Percentiles rank a stretch among this genome's conserved stretches.
phyloP scores from a whole-genome alignment of 1,140 invertebrate genomes.

The Cotesia glomerata region DNA sequence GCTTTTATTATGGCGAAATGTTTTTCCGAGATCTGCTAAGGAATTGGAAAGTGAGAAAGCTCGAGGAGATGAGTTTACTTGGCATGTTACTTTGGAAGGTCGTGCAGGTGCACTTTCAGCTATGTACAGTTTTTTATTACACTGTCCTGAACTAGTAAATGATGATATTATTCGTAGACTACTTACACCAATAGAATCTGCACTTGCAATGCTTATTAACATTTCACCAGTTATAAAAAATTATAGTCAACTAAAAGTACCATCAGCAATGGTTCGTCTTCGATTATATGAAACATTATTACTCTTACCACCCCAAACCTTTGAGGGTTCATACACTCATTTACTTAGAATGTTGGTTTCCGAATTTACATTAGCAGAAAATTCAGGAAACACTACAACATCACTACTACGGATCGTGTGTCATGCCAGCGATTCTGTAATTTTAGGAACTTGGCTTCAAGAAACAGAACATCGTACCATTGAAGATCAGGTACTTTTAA shows the following conservation, averaged over 20 bases:
- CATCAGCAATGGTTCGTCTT: constrained; percentile 89
- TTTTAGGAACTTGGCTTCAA: constrained; percentile 87
- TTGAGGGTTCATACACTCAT: constrained; percentile 86
- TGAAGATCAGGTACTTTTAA: constrained; percentile 91
- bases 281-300: constrained; percentile 90
- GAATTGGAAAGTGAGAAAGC: constrained; percentile 97
- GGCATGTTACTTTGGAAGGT: constrained; percentile 97
- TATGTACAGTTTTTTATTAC: constrained; percentile 90
- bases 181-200: constrained; percentile 91
- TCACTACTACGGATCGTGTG: constrained; percentile 85
- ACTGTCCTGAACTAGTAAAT: constrained; percentile 89
- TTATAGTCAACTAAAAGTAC: constrained; percentile 93
- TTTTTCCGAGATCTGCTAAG: constrained; percentile 93
- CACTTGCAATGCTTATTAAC: constrained; percentile 90
- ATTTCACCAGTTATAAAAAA: constrained; percentile 86
- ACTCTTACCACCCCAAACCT: constrained; percentile 80
- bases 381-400: constrained; percentile 92
- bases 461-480: constrained; percentile 96
- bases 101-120: constrained; percentile 94
- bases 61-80: constrained; percentile 97
- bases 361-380: constrained; percentile 95
- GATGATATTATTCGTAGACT: constrained; percentile 90
- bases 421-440: constrained; percentile 88
- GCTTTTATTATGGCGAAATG: constrained; percentile 95
- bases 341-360: constrained; percentile 92